Base-by-base conservation (phyloP, 2,888 invertebrate genomes). In the Drosophila nigricruria region DNA sequence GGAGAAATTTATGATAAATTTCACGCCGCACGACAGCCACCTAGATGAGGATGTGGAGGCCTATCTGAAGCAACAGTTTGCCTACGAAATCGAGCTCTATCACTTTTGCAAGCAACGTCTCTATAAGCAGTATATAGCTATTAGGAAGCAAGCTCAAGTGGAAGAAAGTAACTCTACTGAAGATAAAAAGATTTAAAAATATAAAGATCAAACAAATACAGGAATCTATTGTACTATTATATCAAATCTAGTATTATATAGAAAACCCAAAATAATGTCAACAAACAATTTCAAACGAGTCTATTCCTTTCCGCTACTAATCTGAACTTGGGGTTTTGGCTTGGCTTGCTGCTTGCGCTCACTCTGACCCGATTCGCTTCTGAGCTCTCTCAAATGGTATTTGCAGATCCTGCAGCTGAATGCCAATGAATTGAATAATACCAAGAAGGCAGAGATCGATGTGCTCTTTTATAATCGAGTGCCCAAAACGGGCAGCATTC, bases 21-120 rank as follows among this genome's bases (percentile, higher is more conserved):
- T 60, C 0, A 82, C 86, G 25, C 90, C 88, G 9, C 88, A 90
- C 32, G 77, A 88, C 25, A 77, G 45, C 2, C 75, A 79, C 18
- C 60, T 90, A 73, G 91, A 90, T 40, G 78, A 79, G 54, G 96
- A 96, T 83, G 95, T 97, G 20, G 97, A 97, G 91, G 95, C 96
- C 38, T 95, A 97, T 57, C 95, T 97, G 14, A 94, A 96, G 79
- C 94, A 94, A 57, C 97, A 97, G 92, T 97, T 97, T 92, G 96
- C 97, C 0, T 94, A 96, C 58, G 97, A 97, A 93, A 96, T 97
- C 18, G 91, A 92, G 30, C 72, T 92, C 54, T 92, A 92, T 53
- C 65, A 87, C 43, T 91, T 92, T 66, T 89, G 90, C 62, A 91
- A 90, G 53, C 92, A 92, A 70, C 90, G 91, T n/a, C 79, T 91